Evolutionary conservation across 1,140 invertebrate genomes (phyloP), one percentile per base, ranked within the genome.

Genomic region (Monomorium pharaonis): DNA sequence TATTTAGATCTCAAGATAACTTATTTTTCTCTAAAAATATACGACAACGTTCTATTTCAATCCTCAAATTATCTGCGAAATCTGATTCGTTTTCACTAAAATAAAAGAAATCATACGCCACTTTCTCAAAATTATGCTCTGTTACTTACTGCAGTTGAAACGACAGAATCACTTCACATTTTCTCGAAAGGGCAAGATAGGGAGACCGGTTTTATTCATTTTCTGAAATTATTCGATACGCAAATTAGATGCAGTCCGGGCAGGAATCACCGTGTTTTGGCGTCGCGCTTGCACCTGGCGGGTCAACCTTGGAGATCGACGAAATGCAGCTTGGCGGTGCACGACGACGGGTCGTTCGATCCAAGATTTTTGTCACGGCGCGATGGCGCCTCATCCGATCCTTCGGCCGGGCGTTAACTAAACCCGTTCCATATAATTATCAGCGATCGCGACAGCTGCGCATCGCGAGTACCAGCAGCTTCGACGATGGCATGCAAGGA

Each of bases 371-470:
- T 85, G 33, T 42, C 21, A 37, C 37, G 7, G 37, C 37, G 9
- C n/a, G n/a, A n/a, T n/a, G 24, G 70, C 30, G 12, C 10, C 24
- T 67, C 10, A 51, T 44, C 56, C 3, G 12, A 49, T 51, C 56
- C 30, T n/a, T 42, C 30, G 30, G 42, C 37, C 21, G 51, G 24
- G 67, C 58, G 67, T 67, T 60, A 86, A 80, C 72, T 67, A 37
- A 75, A 81, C 74, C 78, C 47, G 83, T 88, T 86, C 63, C 70
- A 58, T 58, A 60, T 76, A 81, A 89, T 89, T 89, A 84, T 18
- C 75, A 47, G 47, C 51, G 83, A 88, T 86, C 75, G 74, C 30
- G 21, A 69, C 88, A 89, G 87, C 88, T 89, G 88, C 86, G 86
- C 88, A 33, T 67, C n/a, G 75, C 44, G 62, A 86, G 77, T 76